phyloP scores from a whole-genome alignment of 2,797 vertebrate genomes.

The Luscinia luscinia region DNA sequence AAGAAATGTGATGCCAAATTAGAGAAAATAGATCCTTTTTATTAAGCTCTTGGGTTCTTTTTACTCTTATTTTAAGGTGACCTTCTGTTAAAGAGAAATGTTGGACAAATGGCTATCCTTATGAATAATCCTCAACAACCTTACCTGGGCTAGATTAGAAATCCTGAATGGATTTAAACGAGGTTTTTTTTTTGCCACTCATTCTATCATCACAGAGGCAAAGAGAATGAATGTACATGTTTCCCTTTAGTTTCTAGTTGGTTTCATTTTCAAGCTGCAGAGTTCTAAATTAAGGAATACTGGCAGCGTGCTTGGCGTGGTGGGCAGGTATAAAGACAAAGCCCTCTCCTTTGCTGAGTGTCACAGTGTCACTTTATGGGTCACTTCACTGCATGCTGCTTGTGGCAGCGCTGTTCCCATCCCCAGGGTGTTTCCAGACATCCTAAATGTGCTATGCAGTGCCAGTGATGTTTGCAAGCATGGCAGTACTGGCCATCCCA shows the following conservation, averaged over 20 bases:
- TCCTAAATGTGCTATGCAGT: neutral
- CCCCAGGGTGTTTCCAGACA: neutral
- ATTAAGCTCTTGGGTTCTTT: constrained; percentile 59
- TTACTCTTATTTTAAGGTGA: constrained; percentile 60
- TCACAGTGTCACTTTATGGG: neutral
- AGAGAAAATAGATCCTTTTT: constrained; percentile 69
- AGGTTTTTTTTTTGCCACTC: neutral
- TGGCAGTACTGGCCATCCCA: neutral
- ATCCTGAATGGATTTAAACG: neutral
- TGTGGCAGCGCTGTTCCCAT: neutral
- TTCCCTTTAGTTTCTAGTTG: neutral
- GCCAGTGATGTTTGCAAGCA: neutral
- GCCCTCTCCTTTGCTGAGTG: neutral
- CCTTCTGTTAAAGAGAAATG: constrained; percentile 21
- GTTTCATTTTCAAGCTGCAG: neutral
- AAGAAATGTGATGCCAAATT: constrained; percentile 70
- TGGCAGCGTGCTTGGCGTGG: accelerated
- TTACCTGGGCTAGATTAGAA: constrained; percentile 31
- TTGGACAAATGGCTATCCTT: constrained; percentile 14
- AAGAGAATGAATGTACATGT: neutral
- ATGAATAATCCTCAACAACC: constrained; percentile 17
- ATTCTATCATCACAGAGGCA: neutral
- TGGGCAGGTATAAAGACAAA: constrained; percentile 10
- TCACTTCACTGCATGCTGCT: neutral
- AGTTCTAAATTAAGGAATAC: neutral